A percentile compares a stretch with the other conserved stretches of the same genome.
Evolutionary conservation across 1,140 invertebrate genomes (phyloP).

Genomic region (Episyrphus balteatus): DNA sequence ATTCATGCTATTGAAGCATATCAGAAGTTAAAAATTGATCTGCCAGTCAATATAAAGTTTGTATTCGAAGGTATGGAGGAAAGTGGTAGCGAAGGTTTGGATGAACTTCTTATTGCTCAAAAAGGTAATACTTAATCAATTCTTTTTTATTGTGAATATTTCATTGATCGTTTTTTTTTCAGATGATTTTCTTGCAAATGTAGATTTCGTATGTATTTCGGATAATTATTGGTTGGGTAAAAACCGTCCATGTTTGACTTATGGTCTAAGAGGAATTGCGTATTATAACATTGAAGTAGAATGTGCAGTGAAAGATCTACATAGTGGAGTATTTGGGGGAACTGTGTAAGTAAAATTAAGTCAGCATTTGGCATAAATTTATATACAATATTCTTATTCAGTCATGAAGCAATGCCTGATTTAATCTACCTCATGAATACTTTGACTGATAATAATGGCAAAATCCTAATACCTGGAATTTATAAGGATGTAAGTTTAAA

Average conservation of each 20-base stretch:
- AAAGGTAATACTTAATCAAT: constrained; percentile 37
- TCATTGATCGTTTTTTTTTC: constrained; percentile 17
- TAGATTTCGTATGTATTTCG: constrained; percentile 95
- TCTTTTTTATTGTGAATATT: constrained; percentile 28
- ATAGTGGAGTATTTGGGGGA: constrained; percentile 92
- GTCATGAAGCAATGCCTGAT: constrained; percentile 78
- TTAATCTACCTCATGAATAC: constrained; percentile 71
- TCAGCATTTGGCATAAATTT: constrained; percentile 10
- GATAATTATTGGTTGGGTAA: constrained; percentile 99
- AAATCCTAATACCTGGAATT: constrained; percentile 70
- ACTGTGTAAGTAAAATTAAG: constrained; percentile 49
- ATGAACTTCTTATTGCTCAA: constrained; percentile 64
- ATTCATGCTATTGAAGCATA: constrained; percentile 86
- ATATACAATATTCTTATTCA: constrained; percentile 9
- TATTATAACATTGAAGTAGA: constrained; percentile 86
- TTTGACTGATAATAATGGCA: constrained; percentile 74
- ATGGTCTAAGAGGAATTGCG: constrained; percentile 87
- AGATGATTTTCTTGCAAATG: constrained; percentile 64
- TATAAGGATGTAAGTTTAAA: constrained; percentile 51
- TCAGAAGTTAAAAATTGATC: constrained; percentile 53
- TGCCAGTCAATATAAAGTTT: constrained; percentile 95
- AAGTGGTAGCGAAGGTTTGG: constrained; percentile 87
- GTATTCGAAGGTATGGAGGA: constrained; percentile 99
- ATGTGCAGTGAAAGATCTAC: constrained; percentile 84
- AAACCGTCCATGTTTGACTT: constrained; percentile 92